Evolutionary conservation across 2,888 invertebrate genomes (phyloP), one percentile per base, ranked within the genome.

Genomic region (Dicycla oo): DNA sequence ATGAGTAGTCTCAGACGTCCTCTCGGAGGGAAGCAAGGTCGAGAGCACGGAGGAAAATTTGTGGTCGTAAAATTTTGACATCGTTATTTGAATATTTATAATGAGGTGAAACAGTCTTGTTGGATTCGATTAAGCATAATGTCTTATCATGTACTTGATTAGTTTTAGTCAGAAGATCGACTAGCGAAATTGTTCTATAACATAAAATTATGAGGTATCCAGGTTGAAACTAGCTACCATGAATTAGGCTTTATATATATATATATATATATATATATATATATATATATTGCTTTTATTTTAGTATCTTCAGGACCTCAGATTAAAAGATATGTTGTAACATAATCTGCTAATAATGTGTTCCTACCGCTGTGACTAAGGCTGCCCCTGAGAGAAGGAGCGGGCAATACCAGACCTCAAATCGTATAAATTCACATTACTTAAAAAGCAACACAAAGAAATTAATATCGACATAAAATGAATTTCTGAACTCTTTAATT

Each of bases 21-120:
- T 78, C 71, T 49, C 54, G 20, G 45, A 84, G 78, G 75, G 75
- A 61, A 66, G 40, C 69, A 82, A 82, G 82, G 82, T 81, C 82
- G 84, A 63, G 68, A 69, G 70, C 34, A 53, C 69, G 20, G 54
- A 63, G 54, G 56, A 23, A 68, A 53, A 66, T 62, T 62, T 60
- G 34, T 23, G 47, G 62, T 57, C 30, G 45, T 49, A 62, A 73
- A 40, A 69, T 75, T 63, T 68, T 11, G 43, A 20, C 57, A 23
- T 23, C 30, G 26, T 30, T 63, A 40, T 49, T 57, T 47, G 45
- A 79, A 75, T 73, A 75, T 73, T 62, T 40, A 51, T 51, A 79
- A 51, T 45, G 43, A 60, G 5, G 15, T 34, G 23, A 38, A 23
- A 11, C 30, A 18, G 18, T 26, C 47, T 47, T 18, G 38, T 40